A percentile compares a stretch with the other conserved stretches of the same genome.
phyloP scores from a whole-genome alignment of 2,113 vertebrate species.

The Pogona vitticeps region DNA sequence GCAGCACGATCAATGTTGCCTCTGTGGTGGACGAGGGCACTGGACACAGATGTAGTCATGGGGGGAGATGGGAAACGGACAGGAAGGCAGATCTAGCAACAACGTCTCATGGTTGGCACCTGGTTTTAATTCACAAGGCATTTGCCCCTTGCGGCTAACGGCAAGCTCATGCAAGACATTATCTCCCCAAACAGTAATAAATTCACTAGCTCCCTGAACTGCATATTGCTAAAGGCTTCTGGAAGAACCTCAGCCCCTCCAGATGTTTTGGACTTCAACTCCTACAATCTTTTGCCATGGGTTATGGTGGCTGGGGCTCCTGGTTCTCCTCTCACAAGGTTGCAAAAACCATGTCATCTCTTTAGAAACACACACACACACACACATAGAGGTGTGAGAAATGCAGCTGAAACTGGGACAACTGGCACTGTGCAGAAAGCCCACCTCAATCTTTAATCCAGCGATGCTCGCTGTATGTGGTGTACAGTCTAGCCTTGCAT shows the following conservation, averaged over 20 bases:
- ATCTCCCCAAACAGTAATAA: not conserved
- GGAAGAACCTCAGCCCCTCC: not conserved
- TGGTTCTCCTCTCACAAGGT: not conserved
- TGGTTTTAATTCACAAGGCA: rapidly evolving
- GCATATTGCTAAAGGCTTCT: not conserved
- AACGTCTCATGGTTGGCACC: rapidly evolving
- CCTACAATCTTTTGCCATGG: not conserved
- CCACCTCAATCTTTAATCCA: constrained; percentile 11
- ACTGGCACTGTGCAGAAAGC: not conserved
- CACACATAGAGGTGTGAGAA: not conserved
- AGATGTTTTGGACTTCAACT: not conserved
- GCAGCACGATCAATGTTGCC: constrained; percentile 31
- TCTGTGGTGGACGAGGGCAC: not conserved
- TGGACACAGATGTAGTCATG: not conserved
- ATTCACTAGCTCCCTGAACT: not conserved
- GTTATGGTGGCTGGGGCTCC: not conserved
- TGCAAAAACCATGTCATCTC: not conserved
- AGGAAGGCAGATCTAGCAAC: not conserved
- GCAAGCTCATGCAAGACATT: not conserved
- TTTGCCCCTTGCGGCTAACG: not conserved
- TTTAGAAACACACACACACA: not conserved
- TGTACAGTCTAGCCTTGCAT: not conserved
- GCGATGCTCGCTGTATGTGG: not conserved
- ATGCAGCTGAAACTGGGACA: not conserved
- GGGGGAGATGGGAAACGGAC: rapidly evolving